Base-by-base conservation (phyloP, 1,140 invertebrate genomes). In the Arctopsyche grandis region DNA sequence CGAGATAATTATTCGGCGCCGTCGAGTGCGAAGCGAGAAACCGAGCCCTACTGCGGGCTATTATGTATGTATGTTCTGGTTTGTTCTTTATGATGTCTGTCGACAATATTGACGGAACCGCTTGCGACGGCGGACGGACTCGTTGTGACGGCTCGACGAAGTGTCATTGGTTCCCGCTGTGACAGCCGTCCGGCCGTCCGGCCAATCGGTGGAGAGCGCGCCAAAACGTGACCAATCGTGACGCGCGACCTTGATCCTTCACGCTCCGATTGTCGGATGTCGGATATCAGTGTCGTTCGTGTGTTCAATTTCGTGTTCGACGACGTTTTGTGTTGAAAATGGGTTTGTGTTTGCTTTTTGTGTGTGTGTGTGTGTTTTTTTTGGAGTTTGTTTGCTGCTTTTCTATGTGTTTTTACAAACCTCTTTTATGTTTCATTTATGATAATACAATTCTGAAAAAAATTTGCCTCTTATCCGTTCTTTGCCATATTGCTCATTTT, bases 11-110 rank as follows among this genome's bases (percentile, higher is more conserved):
- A 38, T 73, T 22, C 38, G 24, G 22, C 7, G 63, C 24, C 19
- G 63, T 24, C 63, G 24, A 66, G 63, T 66, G 63, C 63, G 69
- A 43, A 73, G 9, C 56, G 56, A 60, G 56, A 60, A 19, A 38
- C 9, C 16, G 56, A 60, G 56, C 56, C 9, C 16, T 60, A 38
- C 29, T 38, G 7, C 29, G 3, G 29, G n/a, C n/a, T n/a, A n/a
- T n/a, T n/a, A n/a, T n/a, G n/a, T n/a, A n/a, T n/a, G n/a, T n/a
- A n/a, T n/a, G n/a, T n/a, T n/a, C n/a, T n/a, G n/a, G n/a, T n/a
- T n/a, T 38, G 29, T 38, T 38, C 3, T 38, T 7, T 7, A 7
- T 38, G 29, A 4, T 38, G 7, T 38, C 29, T 38, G 9, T 21
- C 14, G 69, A 46, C 26, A 73, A 19, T 43, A 46, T 46, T 22